Evolutionary conservation across 2,888 invertebrate species (phyloP), one percentile per base, ranked within the genome.

Genomic region (Meiosimyza platycephala): DNA sequence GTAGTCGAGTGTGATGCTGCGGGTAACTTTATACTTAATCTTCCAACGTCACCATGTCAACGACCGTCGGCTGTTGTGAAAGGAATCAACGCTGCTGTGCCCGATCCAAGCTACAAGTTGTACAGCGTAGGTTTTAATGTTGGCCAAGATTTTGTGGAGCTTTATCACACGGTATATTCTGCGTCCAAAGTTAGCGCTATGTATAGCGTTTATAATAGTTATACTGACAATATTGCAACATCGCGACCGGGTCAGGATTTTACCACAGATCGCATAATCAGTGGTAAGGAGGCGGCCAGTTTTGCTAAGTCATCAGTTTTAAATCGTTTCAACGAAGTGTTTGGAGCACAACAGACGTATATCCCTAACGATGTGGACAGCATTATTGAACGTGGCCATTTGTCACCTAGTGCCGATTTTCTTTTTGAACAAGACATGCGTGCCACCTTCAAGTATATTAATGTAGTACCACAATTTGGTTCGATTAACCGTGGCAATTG

Each of bases 401-500:
- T 89, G 40, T 82, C 86, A 0, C 87, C 89, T 0, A 87, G 85
- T 73, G 83, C 84, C 0, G 89, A 89, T 80, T 87, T 87, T 74
- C 83, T 88, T n/a, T 88, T 85, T 76, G 85, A 80, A 1, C 75
- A 82, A 2, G 86, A 88, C 72, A 89, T 89, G 74, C 79, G 80
- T n/a, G 85, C 87, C 0, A 88, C 89, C 1, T 89, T 87, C 80
- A 88, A 87, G 75, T 89, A 86, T 76, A 80, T 88, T 2, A 89
- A 89, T 77, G 85, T 83, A 0, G 87, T 87, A 0, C 89, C 89
- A 0, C 89, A 89, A 74, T 89, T 88, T 88, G 85, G 87, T 76
- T 84, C 84, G 1, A 89, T 90, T 77, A 91, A 91, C 77, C 88
- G 83, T 0, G 87, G 87, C 11, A 90, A 90, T 78, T 90, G 90